Percentiles rank a stretch among this genome's conserved stretches.
phyloP scores from a whole-genome alignment of 2,113 vertebrate species.

The Notarius quadriscutis region DNA sequence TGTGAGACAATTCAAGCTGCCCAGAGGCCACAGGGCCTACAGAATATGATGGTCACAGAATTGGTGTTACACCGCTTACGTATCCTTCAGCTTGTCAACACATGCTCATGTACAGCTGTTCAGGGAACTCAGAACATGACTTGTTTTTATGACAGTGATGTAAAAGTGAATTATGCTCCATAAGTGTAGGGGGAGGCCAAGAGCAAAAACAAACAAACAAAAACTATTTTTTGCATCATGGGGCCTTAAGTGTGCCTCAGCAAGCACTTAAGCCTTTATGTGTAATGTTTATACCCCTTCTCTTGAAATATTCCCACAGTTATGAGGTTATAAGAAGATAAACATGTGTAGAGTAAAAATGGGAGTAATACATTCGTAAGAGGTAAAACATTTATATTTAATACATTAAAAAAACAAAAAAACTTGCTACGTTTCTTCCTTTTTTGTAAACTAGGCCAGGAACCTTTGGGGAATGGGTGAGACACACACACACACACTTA shows the following conservation, averaged over 20 bases:
- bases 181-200: too few species aligned
- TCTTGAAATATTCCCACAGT: background rate
- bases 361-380: too few species aligned
- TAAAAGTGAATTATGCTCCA: too few species aligned
- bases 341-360: background rate
- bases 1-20: too few species aligned
- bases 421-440: background rate
- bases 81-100: too few species aligned
- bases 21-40: too few species aligned
- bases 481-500: background rate
- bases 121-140: too few species aligned
- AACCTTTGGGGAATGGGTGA: background rate
- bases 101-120: too few species aligned
- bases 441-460: background rate
- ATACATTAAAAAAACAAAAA: background rate
- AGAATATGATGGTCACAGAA: too few species aligned
- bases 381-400: background rate
- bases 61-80: too few species aligned
- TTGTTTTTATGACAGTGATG: too few species aligned
- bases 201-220: background rate
- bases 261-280: background rate
- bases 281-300: background rate
- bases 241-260: background rate
- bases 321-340: background rate
- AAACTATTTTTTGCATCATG: background rate